Conservation (phyloP, 2,797 vertebrate species). For the Alcedo atthis region DNA sequence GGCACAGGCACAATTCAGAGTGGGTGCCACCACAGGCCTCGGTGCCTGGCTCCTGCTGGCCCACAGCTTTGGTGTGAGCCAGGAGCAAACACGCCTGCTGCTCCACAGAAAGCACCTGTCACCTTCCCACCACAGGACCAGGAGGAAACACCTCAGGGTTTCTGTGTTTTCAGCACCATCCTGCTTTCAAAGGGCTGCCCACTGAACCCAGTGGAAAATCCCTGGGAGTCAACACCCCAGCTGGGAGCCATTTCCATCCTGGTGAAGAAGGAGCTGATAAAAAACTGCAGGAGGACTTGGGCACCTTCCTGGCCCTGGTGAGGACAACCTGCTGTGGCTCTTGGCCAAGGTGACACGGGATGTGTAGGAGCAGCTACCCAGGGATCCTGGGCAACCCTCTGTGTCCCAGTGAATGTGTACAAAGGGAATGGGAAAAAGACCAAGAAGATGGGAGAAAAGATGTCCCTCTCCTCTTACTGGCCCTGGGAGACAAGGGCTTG, state of each 20-base stretch:
- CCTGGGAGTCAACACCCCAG: neutral
- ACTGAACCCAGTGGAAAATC: neutral
- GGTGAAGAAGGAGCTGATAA: neutral
- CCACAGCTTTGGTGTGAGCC: neutral
- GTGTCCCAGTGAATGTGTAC: fast-evolving
- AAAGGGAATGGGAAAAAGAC: neutral
- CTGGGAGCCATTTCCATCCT: neutral
- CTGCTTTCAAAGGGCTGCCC: neutral
- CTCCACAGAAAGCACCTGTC: neutral
- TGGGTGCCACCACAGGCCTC: fast-evolving
- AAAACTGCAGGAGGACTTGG: neutral
- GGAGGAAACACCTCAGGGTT: fast-evolving
- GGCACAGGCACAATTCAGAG: fast-evolving
- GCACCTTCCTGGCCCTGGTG: neutral
- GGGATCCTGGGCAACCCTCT: neutral
- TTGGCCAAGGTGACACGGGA: neutral
- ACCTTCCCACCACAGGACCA: neutral
- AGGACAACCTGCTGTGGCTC: neutral
- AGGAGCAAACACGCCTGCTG: neutral
- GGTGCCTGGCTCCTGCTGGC: neutral
- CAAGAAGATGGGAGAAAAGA: neutral
- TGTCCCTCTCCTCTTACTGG: neutral
- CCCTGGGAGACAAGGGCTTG: neutral
- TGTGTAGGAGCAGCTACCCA: neutral
- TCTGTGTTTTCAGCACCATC: neutral